Percentiles rank a stretch among this genome's conserved stretches.
These are phyloP conservation scores for Propithecus perrieri DNA, from an alignment of 2,797 vertebrate species.

Conservation along the genomic window DNA sequence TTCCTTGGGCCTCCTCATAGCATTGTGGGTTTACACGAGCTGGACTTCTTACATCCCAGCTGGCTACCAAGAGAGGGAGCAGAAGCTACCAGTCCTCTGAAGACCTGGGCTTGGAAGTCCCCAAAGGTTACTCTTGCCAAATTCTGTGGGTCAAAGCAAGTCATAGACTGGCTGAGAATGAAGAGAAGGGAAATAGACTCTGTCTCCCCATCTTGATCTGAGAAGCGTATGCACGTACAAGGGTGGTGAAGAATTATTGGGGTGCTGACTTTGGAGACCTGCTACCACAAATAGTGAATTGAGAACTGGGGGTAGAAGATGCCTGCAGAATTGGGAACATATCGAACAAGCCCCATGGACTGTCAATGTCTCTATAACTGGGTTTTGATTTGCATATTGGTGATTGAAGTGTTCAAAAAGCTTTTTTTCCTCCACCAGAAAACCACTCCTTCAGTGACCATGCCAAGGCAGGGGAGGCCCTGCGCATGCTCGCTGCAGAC, in stretches of 20 bases:
- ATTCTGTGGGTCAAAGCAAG: neutral
- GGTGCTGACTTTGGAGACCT: neutral
- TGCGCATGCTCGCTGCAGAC: too few relatives aligned
- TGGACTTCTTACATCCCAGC: neutral
- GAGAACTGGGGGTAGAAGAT: neutral
- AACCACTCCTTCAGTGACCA: neutral
- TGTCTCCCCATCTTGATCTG: neutral
- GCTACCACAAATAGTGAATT: neutral
- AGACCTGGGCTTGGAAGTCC: neutral
- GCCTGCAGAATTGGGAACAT: neutral
- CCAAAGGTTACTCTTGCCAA: neutral
- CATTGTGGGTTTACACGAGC: neutral
- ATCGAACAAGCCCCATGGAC: neutral
- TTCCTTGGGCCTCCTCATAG: neutral
- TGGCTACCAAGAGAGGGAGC: neutral
- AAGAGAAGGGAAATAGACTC: neutral
- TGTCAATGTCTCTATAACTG: neutral
- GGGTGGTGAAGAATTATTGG: neutral
- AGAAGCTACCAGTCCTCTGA: neutral
- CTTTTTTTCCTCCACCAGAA: neutral
- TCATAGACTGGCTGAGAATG: neutral
- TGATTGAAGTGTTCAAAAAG: neutral
- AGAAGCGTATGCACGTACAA: neutral
- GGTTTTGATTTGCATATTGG: neutral
- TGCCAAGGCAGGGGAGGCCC: neutral